Evolutionary conservation across 1,140 invertebrate genomes (phyloP).

Genomic region (Globodera ellingtonae): DNA sequence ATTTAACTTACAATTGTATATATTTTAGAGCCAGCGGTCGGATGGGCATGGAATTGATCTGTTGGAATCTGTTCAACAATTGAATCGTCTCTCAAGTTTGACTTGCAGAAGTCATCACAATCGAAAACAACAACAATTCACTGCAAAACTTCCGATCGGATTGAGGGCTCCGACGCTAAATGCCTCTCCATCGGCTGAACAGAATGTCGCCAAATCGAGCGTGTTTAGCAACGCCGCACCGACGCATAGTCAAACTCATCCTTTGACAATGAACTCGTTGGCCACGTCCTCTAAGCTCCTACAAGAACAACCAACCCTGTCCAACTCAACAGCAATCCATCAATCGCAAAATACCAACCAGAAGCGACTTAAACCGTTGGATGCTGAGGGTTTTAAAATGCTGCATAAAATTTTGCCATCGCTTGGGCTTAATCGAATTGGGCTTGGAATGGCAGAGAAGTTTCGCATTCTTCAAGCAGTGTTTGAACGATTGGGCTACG

Average conservation of each 20-base stretch:
- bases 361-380: background rate
- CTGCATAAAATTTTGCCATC: slow-evolving; percentile 10
- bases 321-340: background rate
- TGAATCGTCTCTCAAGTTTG: too few relatives aligned
- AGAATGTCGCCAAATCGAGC: too few relatives aligned
- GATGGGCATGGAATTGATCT: too few relatives aligned
- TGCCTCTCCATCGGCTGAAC: too few relatives aligned
- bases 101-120: background rate
- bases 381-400: background rate
- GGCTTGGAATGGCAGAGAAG: background rate
- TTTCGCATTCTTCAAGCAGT: background rate
- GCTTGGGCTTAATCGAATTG: background rate
- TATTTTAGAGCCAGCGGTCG: background rate
- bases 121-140: background rate
- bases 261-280: too few relatives aligned
- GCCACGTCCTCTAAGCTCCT: too few relatives aligned
- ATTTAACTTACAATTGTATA: background rate
- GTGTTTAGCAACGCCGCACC: too few relatives aligned
- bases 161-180: background rate
- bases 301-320: background rate
- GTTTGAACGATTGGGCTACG: background rate
- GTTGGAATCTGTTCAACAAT: too few relatives aligned
- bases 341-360: background rate
- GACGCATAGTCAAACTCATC: too few relatives aligned
- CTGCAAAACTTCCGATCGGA: background rate